Evolutionary conservation across 2,888 invertebrate genomes (phyloP).

Genomic region (Corbicula japonica): DNA sequence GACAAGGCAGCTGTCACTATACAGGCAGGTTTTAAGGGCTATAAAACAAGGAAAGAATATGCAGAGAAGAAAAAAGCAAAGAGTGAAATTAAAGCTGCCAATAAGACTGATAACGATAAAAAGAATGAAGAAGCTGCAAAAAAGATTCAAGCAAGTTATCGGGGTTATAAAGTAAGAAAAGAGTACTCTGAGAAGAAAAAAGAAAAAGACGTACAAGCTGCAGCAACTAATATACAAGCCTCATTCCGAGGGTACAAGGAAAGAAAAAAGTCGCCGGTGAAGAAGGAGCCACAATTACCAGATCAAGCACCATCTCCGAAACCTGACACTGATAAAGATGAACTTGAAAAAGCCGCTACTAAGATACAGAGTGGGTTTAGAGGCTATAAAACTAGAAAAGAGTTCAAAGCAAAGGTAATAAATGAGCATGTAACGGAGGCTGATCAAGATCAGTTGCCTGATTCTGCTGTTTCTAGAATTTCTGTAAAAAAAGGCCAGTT

Average conservation of each 20-base stretch:
- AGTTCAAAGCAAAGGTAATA: constrained; percentile 54
- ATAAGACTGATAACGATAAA: too few relatives aligned
- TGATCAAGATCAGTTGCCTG: constrained; percentile 55
- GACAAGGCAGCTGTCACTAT: constrained; percentile 54
- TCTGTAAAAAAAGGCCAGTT: constrained; percentile 48
- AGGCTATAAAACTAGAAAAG: constrained; percentile 59
- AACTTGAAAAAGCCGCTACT: constrained; percentile 55
- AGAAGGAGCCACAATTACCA: constrained; percentile 50
- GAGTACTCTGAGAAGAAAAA: constrained; percentile 30
- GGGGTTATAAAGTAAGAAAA: constrained; percentile 46
- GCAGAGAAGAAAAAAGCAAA: constrained; percentile 9
- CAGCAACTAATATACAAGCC: constrained; percentile 63
- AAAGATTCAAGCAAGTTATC: constrained; percentile 45
- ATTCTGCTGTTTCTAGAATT: constrained; percentile 44
- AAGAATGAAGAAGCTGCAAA: constrained; percentile 38
- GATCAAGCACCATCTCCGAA: constrained; percentile 35
- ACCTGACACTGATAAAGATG: constrained; percentile 11
- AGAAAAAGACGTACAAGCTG: constrained; percentile 25
- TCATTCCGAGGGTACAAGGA: constrained; percentile 47
- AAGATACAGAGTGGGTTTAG: constrained; percentile 61
- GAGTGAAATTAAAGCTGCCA: too few relatives aligned
- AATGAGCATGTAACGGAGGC: constrained; percentile 36
- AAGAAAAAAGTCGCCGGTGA: constrained; percentile 34
- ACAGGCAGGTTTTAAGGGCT: constrained; percentile 55
- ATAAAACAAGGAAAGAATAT: constrained; percentile 37